These are phyloP conservation scores for Helogale parvula DNA, from an alignment of 2,113 vertebrate species.

Conservation along the genomic window DNA sequence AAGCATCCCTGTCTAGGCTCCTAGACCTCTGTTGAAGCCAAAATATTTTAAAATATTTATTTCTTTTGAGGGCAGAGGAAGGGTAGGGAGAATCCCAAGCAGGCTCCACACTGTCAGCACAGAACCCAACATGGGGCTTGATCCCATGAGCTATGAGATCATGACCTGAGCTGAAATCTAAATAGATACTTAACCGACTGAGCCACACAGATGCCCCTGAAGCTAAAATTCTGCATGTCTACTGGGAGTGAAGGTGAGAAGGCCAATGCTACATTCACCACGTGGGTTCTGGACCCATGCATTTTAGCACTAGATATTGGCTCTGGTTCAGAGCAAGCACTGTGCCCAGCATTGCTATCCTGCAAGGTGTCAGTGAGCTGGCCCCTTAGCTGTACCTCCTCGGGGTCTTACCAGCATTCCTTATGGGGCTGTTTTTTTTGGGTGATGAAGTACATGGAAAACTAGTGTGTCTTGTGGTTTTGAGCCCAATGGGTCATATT, in stretches of 20 bases:
- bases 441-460: neutral
- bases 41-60: too few relatives aligned
- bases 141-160: too few relatives aligned
- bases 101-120: too few relatives aligned
- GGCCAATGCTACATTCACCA: neutral
- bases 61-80: too few relatives aligned
- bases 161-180: too few relatives aligned
- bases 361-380: neutral
- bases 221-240: neutral
- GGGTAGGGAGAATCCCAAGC: too few relatives aligned
- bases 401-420: neutral
- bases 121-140: too few relatives aligned
- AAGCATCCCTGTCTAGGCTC: neutral
- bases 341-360: too few relatives aligned
- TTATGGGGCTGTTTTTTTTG: neutral
- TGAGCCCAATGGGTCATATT: neutral
- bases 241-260: neutral
- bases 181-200: too few relatives aligned
- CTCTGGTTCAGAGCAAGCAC: neutral
- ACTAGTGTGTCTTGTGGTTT: neutral
- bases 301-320: fast-evolving
- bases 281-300: neutral
- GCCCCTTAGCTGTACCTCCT: neutral
- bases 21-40: neutral
- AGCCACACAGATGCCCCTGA: neutral